Evolutionary conservation across 2,888 invertebrate species (phyloP).

Genomic region (Tenodera sinensis): DNA sequence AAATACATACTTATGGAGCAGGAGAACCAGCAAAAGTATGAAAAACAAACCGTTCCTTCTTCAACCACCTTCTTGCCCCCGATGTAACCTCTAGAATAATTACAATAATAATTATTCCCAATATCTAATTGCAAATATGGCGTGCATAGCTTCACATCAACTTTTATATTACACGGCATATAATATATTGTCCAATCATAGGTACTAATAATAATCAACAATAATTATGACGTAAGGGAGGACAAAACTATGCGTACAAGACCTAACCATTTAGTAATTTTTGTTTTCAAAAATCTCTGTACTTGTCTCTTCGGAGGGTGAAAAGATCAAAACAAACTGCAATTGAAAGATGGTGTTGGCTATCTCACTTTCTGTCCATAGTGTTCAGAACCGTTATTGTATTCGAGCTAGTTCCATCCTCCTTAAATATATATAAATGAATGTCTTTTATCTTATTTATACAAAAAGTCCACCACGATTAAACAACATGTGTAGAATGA

Average conservation of each 20-base stretch:
- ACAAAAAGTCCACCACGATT: constrained; percentile 3
- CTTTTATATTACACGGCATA: background rate
- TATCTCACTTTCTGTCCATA: background rate
- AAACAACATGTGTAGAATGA: background rate
- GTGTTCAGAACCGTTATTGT: background rate
- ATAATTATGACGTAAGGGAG: background rate
- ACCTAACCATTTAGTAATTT: background rate
- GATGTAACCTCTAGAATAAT: background rate
- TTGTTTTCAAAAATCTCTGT: background rate
- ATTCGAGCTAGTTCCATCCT: background rate
- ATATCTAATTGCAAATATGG: background rate
- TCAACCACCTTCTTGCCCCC: background rate
- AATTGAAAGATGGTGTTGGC: constrained; percentile 1
- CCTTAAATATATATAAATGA: background rate
- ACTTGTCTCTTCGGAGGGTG: background rate
- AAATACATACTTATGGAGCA: background rate
- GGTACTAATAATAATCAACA: constrained; percentile 10
- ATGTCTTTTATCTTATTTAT: background rate
- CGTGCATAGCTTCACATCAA: background rate
- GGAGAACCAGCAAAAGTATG: background rate
- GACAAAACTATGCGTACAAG: constrained; percentile 6
- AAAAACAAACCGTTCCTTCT: background rate
- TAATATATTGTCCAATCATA: constrained; percentile 3
- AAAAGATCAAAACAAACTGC: background rate
- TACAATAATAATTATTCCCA: background rate